These are phyloP conservation scores for Halcyon chelicuti DNA, from an alignment of 2,797 vertebrate species.

Conservation along the genomic window DNA sequence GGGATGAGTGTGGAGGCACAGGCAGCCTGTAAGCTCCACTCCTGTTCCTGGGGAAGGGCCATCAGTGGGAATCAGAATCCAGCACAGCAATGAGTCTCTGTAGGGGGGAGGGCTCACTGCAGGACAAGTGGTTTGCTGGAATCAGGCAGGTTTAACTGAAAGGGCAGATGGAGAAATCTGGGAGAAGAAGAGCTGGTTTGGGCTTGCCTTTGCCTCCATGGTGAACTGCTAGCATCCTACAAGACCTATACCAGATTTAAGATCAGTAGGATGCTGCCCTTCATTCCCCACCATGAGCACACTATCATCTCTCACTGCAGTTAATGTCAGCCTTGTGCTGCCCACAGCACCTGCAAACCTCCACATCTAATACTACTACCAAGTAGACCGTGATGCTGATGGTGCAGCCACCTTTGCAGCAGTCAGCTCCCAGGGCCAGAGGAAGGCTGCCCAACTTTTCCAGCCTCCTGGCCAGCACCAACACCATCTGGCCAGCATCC, in stretches of 20 bases:
- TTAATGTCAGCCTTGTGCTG: not conserved
- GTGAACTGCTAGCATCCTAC: not conserved
- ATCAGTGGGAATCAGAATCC: not conserved
- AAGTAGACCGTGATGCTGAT: not conserved
- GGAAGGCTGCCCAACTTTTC: not conserved
- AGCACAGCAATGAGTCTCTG: not conserved
- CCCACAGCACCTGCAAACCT: not conserved
- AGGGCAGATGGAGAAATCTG: not conserved
- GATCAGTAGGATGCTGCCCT: not conserved
- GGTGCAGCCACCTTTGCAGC: not conserved
- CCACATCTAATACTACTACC: not conserved
- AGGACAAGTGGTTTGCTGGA: not conserved
- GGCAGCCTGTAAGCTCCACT: not conserved
- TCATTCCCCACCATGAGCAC: not conserved
- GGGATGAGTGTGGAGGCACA: not conserved
- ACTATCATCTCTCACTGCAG: not conserved
- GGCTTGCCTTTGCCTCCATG: not conserved
- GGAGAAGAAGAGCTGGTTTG: not conserved
- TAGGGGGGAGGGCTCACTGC: accelerated
- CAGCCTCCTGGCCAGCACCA: not conserved
- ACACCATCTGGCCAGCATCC: too few relatives aligned
- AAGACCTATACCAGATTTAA: not conserved
- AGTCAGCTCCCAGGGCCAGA: not conserved
- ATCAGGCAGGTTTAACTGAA: not conserved
- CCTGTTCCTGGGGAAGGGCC: not conserved